Base-by-base conservation (phyloP, 2,888 invertebrate genomes). In the Sphaerophoria taeniata region DNA sequence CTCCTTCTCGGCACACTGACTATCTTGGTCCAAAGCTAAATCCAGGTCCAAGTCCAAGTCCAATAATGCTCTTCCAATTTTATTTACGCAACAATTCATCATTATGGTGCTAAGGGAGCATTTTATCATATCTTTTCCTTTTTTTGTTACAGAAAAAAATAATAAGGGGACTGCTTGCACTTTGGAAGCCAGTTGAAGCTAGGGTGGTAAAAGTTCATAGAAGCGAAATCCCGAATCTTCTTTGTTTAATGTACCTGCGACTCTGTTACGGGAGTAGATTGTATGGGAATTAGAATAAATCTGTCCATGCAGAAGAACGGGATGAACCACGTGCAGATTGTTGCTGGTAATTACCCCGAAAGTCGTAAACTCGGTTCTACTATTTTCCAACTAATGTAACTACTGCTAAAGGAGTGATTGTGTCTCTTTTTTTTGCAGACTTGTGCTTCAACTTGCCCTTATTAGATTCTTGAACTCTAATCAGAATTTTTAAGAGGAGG, bases 21-120 rank as follows among this genome's bases (percentile, higher is more conserved):
- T n/a, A 4, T 12, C 3, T 49, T 58, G 34, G 16, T 39, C 16
- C 24, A 24, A 36, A 43, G 2, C 7, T n/a, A 56, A 47, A 12
- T 51, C 43, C 51, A 39, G 47, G 65, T 36, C 65, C 65, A 67
- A 67, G 67, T 67, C 67, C 67, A 67, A 51, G 39, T 36, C 69
- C 61, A 65, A 73, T 70, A 67, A 65, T 56, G 65, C 67, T 49
- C 67, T 47, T 45, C 51, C 73, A 61, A 69, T 67, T 76, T 76
- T 81, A 81, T 85, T 77, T 77, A 81, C 85, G 80, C 76, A 81
- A 81, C 85, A 80, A 85, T 85, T 85, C 85, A 81, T 81, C 53
- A 71, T 70, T 65, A 69, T 34, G 24, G 2, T 9, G 76, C 65
- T 65, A 63, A 58, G 85, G 81, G 76, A 77, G 76, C 81, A 77